These are phyloP conservation scores for Dolomedes plantarius DNA, from an alignment of 2,888 invertebrate genomes.

Conservation along the genomic window DNA sequence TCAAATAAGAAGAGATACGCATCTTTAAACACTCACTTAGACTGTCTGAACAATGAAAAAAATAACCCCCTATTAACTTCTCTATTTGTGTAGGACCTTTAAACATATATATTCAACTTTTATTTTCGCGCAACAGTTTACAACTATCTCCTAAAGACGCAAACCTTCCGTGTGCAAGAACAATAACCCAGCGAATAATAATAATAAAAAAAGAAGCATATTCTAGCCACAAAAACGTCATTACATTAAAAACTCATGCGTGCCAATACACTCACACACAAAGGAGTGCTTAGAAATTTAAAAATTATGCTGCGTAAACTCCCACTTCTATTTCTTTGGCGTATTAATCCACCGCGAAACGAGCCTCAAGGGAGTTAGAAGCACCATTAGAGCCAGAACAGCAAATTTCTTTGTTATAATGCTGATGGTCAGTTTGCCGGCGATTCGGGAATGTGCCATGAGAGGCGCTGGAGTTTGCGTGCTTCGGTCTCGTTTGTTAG, in stretches of 20 bases:
- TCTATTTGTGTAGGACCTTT: too few relatives aligned
- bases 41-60: too few relatives aligned
- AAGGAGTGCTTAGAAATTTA: constrained; percentile 41
- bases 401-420: constrained; percentile 25
- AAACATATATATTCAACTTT: too few relatives aligned
- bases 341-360: constrained; percentile 41
- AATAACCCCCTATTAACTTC: too few relatives aligned
- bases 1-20: too few relatives aligned
- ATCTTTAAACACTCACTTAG: too few relatives aligned
- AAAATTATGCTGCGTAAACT: constrained; percentile 56
- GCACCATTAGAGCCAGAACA: constrained; percentile 35
- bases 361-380: constrained; percentile 26
- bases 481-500: constrained; percentile 48
- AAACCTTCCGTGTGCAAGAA: neutral
- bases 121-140: neutral
- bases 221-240: constrained; percentile 6
- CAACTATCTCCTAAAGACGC: neutral
- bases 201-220: too few relatives aligned
- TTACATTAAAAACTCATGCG: constrained; percentile 29
- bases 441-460: constrained; percentile 8
- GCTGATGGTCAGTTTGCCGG: constrained; percentile 36
- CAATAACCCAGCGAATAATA: neutral
- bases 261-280: constrained; percentile 26
- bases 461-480: constrained; percentile 47
- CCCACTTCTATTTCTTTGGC: constrained; percentile 35